Evolutionary conservation across 2,113 vertebrate genomes (phyloP).

Genomic region (Coryphaenoides rupestris): DNA sequence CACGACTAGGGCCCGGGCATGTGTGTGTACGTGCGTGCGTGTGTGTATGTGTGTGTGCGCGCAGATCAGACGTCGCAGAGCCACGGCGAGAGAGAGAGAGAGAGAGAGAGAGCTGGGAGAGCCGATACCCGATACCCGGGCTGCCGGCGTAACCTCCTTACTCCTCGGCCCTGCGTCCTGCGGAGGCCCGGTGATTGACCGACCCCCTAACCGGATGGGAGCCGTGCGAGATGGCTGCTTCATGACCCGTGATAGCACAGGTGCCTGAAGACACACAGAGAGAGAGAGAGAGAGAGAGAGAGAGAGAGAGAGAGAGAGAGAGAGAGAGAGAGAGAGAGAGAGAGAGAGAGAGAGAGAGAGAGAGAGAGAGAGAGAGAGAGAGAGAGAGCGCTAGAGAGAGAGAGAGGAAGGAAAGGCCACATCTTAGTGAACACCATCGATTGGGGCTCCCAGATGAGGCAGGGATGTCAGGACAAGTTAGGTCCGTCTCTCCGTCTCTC

Average conservation of each 20-base stretch:
- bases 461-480: not conserved
- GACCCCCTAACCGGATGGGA: constrained; percentile 9
- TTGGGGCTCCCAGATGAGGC: not conserved
- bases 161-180: no score
- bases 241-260: constrained; percentile 20
- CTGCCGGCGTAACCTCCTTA: no score
- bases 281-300: no score
- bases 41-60: no score
- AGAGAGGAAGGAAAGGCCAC: constrained; percentile 6
- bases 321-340: no score
- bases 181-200: constrained; percentile 17
- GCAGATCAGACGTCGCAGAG: no score
- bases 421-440: not conserved
- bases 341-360: not conserved
- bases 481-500: constrained; percentile 7
- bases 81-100: no score
- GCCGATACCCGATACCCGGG: no score
- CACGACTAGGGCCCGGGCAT: no score
- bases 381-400: not conserved
- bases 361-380: not conserved
- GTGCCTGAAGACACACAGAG: not conserved
- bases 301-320: no score
- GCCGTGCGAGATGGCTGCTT: constrained; percentile 15
- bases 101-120: no score
- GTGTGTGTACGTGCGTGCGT: no score